Evolutionary conservation across 2,113 vertebrate species (phyloP), one percentile per base, ranked within the genome.

Genomic region (Herpailurus yagouaroundi): DNA sequence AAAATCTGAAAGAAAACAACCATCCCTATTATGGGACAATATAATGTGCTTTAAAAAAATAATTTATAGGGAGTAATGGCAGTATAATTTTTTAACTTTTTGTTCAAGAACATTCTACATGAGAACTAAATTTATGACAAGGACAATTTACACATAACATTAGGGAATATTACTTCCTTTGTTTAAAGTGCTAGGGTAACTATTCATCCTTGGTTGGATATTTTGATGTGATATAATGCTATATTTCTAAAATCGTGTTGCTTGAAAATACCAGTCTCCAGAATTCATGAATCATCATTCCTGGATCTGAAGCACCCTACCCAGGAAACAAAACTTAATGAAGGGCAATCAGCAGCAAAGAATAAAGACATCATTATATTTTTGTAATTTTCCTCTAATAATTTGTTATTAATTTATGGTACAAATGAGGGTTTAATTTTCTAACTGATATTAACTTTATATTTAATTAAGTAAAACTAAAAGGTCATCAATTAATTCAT

Each of bases 391-490:
- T 69, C 1, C 29, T 74, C 25, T 48, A 91, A 80, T 63, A 79
- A 48, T 71, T 86, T 95, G 1, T 27, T 93, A 80, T 92, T 94
- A 96, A 79, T 83, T 84, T 95, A 60, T 95, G 8, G 4, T 79
- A 57, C 0, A 80, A 87, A 1, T 33, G 15, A 94, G 27, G 5
- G 7, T 69, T 52, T 89, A 41, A 33, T 76, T 97, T 86, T 89
- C 38, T 21, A 36, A 83, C 13, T 91, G n/a, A 4, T 60, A 85
- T 95, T 63, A 52, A 88, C 16, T 91, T 94, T 83, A 1, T 64
- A 55, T 74, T 86, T 74, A 81, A 96, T 82, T 96, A 96, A 92
- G 15, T 83, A 13, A 92, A 92, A 80, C 33, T 96, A 87, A 97
- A 91, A 1, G 6, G 6, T 63, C 95, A 73, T 88, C 18, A 84